These are phyloP conservation scores for Himalopsyche kuldschensis DNA, from an alignment of 2,888 invertebrate species.

Conservation along the genomic window DNA sequence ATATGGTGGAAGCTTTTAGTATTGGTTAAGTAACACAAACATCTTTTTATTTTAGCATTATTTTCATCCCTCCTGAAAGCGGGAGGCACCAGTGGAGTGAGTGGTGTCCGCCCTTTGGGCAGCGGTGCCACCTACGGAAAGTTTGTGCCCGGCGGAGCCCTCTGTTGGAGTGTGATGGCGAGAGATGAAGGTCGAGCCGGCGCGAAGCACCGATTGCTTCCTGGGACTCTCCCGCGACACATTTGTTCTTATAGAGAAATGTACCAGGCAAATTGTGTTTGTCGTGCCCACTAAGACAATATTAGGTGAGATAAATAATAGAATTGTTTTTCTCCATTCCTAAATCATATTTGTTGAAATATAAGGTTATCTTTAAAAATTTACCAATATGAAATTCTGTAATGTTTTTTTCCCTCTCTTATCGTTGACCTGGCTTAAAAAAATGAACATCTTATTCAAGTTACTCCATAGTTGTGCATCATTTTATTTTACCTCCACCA, in stretches of 20 bases:
- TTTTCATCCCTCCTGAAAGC: conserved; percentile 63
- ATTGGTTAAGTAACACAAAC: not conserved
- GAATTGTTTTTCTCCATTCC: not conserved
- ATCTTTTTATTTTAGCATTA: conserved; percentile 61
- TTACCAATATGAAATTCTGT: not conserved
- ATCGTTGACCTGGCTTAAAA: too few species aligned
- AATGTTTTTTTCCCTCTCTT: too few species aligned
- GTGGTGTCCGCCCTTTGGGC: conserved; percentile 72
- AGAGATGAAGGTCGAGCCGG: conserved; percentile 52
- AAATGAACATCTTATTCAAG: too few species aligned
- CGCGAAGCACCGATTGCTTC: conserved; percentile 70
- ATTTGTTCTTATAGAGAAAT: conserved; percentile 83
- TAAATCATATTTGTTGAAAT: not conserved
- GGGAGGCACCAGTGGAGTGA: conserved; percentile 69
- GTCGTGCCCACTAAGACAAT: conserved; percentile 83
- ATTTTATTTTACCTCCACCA: too few species aligned
- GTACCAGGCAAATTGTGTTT: conserved; percentile 79
- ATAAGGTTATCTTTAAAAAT: not conserved
- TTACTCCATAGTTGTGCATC: too few species aligned
- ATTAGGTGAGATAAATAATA: conserved; percentile 53
- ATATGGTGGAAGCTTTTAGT: too few species aligned
- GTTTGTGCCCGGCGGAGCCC: conserved; percentile 74
- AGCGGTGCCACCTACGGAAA: conserved; percentile 75
- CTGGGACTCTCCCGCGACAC: conserved; percentile 87
- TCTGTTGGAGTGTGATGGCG: conserved; percentile 80